A percentile compares a stretch with the other conserved stretches of the same genome.
phyloP scores from a whole-genome alignment of 2,797 vertebrate genomes.

The Danio jaintianensis region DNA sequence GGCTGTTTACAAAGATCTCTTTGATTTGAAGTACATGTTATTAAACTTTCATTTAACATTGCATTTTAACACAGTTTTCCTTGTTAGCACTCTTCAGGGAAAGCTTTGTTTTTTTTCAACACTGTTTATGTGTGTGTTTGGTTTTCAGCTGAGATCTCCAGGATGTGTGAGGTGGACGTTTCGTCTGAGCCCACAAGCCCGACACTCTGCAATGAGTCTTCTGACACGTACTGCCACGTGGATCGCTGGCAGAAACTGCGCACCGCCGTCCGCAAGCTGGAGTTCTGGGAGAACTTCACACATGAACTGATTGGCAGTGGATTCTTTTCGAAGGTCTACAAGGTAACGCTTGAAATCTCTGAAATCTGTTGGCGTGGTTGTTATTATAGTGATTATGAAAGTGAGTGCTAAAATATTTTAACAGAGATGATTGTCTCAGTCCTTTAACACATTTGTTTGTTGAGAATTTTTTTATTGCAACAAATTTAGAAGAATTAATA shows the following conservation, averaged over 20 bases:
- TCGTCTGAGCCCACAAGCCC: conserved; percentile 78
- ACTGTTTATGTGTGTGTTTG: conserved; percentile 23
- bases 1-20: neutral
- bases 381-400: neutral
- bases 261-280: conserved; percentile 85
- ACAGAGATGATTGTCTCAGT: neutral
- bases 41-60: conserved; percentile 12
- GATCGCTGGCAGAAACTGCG: conserved; percentile 89
- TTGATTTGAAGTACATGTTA: neutral
- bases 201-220: conserved; percentile 71
- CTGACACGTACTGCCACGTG: conserved; percentile 73
- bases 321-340: conserved; percentile 92
- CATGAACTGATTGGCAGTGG: conserved; percentile 86
- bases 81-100: neutral
- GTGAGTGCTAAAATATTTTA: neutral
- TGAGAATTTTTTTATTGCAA: no score
- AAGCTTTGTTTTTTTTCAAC: conserved; percentile 38
- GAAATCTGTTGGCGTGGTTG: neutral
- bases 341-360: conserved; percentile 73
- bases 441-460: no score
- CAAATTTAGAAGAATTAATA: no score
- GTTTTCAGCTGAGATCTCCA: conserved; percentile 73
- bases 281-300: conserved; percentile 90
- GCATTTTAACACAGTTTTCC: neutral
- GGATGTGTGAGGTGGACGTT: conserved; percentile 77